A percentile compares a stretch with the other conserved stretches of the same genome.
These are phyloP conservation scores for Thunnus thynnus DNA, from an alignment of 2,113 vertebrate species.

Conservation along the genomic window DNA sequence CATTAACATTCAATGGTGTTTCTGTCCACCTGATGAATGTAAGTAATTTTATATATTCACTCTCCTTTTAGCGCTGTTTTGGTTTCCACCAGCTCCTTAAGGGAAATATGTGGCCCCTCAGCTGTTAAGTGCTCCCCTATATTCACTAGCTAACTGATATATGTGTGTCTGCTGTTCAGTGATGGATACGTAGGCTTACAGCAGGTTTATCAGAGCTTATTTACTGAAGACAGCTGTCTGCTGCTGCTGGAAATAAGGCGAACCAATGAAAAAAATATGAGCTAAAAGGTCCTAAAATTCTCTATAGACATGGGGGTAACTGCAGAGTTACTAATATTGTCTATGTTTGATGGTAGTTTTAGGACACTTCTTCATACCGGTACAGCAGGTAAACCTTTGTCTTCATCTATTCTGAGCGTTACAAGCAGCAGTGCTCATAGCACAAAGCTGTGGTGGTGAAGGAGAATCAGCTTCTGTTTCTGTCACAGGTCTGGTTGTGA, in stretches of 20 bases:
- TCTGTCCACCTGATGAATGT: neutral
- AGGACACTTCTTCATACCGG: neutral
- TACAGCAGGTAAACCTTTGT: slow-evolving; percentile 21
- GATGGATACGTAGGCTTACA: no score
- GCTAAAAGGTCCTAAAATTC: neutral
- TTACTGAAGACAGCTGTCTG: neutral
- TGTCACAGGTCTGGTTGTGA: slow-evolving; percentile 43
- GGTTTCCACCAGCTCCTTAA: neutral
- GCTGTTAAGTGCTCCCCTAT: neutral
- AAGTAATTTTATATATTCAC: no score
- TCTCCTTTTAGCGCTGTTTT: neutral
- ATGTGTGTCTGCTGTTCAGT: neutral
- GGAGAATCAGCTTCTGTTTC: slow-evolving; percentile 31
- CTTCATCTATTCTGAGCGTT: neutral
- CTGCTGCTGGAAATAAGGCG: neutral
- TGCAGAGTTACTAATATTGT: neutral
- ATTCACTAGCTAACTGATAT: neutral
- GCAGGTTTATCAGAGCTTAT: neutral
- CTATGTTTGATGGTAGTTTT: neutral
- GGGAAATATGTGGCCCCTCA: no score
- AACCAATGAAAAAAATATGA: no score
- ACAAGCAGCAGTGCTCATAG: neutral
- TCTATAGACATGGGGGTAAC: neutral
- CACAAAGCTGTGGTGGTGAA: slow-evolving; percentile 5
- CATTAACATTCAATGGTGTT: neutral